Conservation (phyloP, 2,888 invertebrate genomes). For the Thereva unica region DNA sequence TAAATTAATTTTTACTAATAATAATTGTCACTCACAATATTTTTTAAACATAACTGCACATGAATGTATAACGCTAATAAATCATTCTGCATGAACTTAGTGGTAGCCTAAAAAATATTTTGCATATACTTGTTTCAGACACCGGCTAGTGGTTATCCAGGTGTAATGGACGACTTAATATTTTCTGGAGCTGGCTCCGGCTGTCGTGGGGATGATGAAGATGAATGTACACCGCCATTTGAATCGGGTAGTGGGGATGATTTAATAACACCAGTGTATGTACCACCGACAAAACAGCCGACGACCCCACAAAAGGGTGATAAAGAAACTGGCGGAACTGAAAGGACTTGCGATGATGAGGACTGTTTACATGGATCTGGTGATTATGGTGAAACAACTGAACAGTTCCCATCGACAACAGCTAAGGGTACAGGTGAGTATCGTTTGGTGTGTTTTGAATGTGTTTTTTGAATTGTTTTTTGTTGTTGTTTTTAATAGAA, state of each 20-base stretch:
- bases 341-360: slow-evolving; percentile 79
- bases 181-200: slow-evolving; percentile 92
- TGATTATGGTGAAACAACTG: slow-evolving; percentile 71
- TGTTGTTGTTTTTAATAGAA: slow-evolving; percentile 34
- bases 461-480: not conserved
- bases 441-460: not conserved
- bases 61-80: slow-evolving; percentile 9
- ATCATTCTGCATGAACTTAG: slow-evolving; percentile 1
- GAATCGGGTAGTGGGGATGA: slow-evolving; percentile 88
- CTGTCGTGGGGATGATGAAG: slow-evolving; percentile 89
- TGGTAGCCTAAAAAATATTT: slow-evolving; percentile 9
- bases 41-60: slow-evolving; percentile 25
- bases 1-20: not conserved
- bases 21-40: slow-evolving; percentile 22
- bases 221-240: slow-evolving; percentile 83
- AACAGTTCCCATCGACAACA: slow-evolving; percentile 63
- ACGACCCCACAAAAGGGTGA: slow-evolving; percentile 60
- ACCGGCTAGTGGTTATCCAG: slow-evolving; percentile 78
- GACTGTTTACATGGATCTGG: slow-evolving; percentile 85
- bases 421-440: slow-evolving; percentile 60
- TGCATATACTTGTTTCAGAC: slow-evolving; percentile 62
- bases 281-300: slow-evolving; percentile 77
- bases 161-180: slow-evolving; percentile 84
- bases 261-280: slow-evolving; percentile 89
- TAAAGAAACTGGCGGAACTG: slow-evolving; percentile 49